Conservation (phyloP, 2,888 invertebrate genomes). For the Pasiphila rectangulata region DNA sequence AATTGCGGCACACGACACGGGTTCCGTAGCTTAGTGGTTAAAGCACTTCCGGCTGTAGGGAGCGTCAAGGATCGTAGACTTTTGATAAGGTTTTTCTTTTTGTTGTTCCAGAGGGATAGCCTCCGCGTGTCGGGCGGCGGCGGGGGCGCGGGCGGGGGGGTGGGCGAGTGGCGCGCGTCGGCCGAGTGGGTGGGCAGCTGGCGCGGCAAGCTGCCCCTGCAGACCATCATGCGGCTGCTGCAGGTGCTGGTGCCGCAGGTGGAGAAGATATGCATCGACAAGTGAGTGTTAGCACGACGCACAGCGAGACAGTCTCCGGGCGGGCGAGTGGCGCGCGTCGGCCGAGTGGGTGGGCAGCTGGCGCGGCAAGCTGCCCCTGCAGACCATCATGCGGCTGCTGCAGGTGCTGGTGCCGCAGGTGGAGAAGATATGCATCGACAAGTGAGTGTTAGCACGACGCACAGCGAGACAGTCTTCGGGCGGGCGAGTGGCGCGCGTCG, state of each 20-base stretch:
- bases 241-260: constrained; percentile 99
- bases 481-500: constrained; percentile 89
- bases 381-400: constrained; percentile 98
- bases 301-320: too few species aligned
- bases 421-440: constrained; percentile 99
- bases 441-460: too few species aligned
- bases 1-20: too few species aligned
- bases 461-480: too few species aligned
- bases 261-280: constrained; percentile 99
- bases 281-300: too few species aligned
- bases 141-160: constrained; percentile 24
- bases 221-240: constrained; percentile 98
- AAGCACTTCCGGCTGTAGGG: too few species aligned
- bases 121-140: constrained; percentile 11
- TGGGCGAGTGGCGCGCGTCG: constrained; percentile 89
- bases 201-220: constrained; percentile 98
- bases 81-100: too few species aligned
- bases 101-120: constrained; percentile 13
- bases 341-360: constrained; percentile 97
- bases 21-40: too few species aligned
- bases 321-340: constrained; percentile 89
- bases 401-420: constrained; percentile 99
- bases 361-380: constrained; percentile 98
- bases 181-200: constrained; percentile 97
- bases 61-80: too few species aligned